Conservation (phyloP, 2,888 invertebrate genomes). For the Tiphia femorata region DNA sequence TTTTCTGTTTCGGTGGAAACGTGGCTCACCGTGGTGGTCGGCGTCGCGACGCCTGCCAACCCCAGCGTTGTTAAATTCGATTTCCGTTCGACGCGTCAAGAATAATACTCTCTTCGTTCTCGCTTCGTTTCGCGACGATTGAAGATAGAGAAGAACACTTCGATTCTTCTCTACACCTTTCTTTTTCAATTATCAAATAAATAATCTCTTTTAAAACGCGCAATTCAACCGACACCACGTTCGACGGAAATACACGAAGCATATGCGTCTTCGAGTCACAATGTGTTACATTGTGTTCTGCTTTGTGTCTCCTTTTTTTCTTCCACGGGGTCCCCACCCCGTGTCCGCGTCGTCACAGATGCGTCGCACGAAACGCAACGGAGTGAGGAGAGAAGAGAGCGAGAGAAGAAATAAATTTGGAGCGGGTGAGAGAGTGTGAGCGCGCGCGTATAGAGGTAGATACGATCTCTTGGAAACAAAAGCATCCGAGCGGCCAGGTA, state of each 20-base stretch:
- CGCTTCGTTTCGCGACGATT: no score
- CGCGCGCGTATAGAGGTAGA: constrained; percentile 28
- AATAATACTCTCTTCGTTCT: no score
- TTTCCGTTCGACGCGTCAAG: no score
- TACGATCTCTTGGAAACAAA: constrained; percentile 62
- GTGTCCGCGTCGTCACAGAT: constrained; percentile 56
- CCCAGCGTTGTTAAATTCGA: no score
- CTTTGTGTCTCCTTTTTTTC: no score
- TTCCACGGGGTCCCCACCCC: constrained; percentile 45
- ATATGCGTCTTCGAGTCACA: constrained; percentile 52
- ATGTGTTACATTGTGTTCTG: constrained; percentile 56
- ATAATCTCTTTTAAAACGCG: no score
- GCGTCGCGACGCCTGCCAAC: no score
- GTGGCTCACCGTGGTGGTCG: no score
- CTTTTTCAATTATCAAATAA: no score
- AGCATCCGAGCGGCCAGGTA: constrained; percentile 57
- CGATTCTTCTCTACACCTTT: no score
- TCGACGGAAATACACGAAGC: constrained; percentile 24
- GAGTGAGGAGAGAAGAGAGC: constrained; percentile 15
- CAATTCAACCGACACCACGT: constrained; percentile 16
- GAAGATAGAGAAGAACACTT: no score
- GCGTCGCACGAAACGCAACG: constrained; percentile 48
- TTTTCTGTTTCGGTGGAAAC: no score
- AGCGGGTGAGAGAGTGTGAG: background rate
- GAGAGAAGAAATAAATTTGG: background rate